Percentiles rank a stretch among this genome's conserved stretches.
These are phyloP conservation scores for Gallinago stenura DNA, from an alignment of 2,797 vertebrate genomes.

Conservation along the genomic window DNA sequence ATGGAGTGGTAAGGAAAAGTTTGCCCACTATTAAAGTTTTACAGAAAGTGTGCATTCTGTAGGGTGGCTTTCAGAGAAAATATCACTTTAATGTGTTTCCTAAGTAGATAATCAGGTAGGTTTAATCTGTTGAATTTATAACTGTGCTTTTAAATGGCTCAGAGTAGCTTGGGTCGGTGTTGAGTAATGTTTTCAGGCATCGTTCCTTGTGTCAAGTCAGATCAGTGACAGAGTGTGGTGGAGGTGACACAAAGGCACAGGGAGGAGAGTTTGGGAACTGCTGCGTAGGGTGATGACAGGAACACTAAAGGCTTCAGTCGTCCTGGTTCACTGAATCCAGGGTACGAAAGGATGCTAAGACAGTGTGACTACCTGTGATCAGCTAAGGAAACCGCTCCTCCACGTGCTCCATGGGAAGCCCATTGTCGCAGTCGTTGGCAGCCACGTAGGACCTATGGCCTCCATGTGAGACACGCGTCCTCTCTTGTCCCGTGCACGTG, in stretches of 20 bases:
- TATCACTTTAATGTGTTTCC: rapidly evolving
- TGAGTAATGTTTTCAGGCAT: neutral
- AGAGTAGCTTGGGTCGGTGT: rapidly evolving
- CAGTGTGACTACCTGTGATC: rapidly evolving
- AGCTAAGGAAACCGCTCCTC: neutral
- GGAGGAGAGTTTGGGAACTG: neutral
- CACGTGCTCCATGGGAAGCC: rapidly evolving
- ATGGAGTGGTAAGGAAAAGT: neutral
- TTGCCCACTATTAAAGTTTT: neutral
- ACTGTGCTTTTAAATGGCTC: neutral
- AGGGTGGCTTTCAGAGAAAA: neutral
- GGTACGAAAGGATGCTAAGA: too few relatives aligned
- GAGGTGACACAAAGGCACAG: neutral
- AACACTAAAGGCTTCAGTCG: rapidly evolving
- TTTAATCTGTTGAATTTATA: neutral
- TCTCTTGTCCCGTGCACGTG: rapidly evolving
- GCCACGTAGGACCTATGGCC: rapidly evolving
- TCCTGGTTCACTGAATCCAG: neutral
- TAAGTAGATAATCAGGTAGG: neutral
- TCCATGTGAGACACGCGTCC: rapidly evolving
- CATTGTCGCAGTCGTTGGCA: rapidly evolving
- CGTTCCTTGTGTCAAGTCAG: neutral
- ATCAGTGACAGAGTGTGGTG: neutral
- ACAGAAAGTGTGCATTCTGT: rapidly evolving
- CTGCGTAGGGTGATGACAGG: rapidly evolving